Conservation (phyloP, 2,797 vertebrate genomes). For the Craterocephalus amniculus region DNA sequence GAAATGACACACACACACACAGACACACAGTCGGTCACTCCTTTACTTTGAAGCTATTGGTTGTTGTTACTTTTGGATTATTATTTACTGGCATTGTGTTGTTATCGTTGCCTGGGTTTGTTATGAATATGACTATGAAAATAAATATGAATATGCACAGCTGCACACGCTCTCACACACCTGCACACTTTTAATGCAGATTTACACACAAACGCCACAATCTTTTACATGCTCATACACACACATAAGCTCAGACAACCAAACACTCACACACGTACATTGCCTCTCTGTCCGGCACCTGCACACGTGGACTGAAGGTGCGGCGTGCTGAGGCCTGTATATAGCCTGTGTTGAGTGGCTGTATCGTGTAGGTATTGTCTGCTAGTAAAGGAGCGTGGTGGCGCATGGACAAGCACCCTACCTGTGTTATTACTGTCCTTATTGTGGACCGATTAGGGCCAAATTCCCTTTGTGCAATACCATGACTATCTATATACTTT, state of each 20-base stretch:
- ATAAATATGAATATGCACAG: conserved; percentile 61
- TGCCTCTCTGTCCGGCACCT: conserved; percentile 64
- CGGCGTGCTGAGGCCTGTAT: conserved; percentile 68
- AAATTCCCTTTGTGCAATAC: conserved; percentile 81
- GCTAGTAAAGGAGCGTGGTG: conserved; percentile 73
- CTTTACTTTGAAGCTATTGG: conserved; percentile 76
- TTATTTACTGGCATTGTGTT: conserved; percentile 80
- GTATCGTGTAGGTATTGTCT: conserved; percentile 78
- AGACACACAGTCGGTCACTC: conserved; percentile 32
- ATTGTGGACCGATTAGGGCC: conserved; percentile 77
- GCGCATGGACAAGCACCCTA: conserved; percentile 79
- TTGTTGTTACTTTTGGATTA: conserved; percentile 76
- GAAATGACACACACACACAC: conserved; percentile 16
- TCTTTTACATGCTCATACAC: conserved; percentile 3
- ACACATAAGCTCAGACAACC: conserved; percentile 42
- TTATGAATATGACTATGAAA: conserved; percentile 68
- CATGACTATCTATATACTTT: conserved; percentile 74
- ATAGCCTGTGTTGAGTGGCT: conserved; percentile 80
- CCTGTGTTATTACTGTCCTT: conserved; percentile 75
- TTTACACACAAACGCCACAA: conserved; percentile 22
- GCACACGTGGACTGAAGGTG: conserved; percentile 60
- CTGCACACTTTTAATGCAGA: conserved; percentile 3
- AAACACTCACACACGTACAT: conserved; percentile 31
- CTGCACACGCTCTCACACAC: conserved; percentile 33
- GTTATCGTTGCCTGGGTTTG: conserved; percentile 78